Conservation (phyloP, 2,797 vertebrate genomes). For the Malurus splendens region DNA sequence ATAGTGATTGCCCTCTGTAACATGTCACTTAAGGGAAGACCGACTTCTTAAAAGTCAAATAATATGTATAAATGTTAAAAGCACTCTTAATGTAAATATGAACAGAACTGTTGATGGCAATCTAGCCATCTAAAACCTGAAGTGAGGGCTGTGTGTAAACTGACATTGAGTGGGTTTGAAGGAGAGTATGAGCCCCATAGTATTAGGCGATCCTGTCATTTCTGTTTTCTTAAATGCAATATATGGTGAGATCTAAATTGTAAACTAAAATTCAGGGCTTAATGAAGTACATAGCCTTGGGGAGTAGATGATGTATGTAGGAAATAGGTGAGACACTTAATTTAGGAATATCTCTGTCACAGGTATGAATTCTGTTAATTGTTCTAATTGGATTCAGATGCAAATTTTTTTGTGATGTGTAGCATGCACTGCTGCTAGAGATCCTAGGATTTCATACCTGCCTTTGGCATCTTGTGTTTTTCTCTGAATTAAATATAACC, state of each 20-base stretch:
- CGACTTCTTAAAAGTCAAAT: not conserved
- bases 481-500: not conserved
- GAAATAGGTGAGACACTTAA: slow-evolving; percentile 1
- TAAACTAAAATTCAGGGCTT: slow-evolving; percentile 14
- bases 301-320: not conserved
- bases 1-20: not conserved
- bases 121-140: not conserved
- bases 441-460: not conserved
- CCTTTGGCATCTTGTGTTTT: not conserved
- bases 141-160: not conserved
- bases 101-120: not conserved
- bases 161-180: accelerated
- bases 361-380: not conserved
- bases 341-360: not conserved
- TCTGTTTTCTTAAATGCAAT: not conserved
- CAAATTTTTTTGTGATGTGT: not conserved
- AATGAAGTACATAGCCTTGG: not conserved
- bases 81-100: not conserved
- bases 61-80: not conserved
- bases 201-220: not conserved
- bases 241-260: not conserved
- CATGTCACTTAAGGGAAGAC: not conserved
- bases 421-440: not conserved
- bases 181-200: not conserved
- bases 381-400: not conserved